Evolutionary conservation across 2,113 vertebrate species (phyloP).

Genomic region (Bubo scandiacus): DNA sequence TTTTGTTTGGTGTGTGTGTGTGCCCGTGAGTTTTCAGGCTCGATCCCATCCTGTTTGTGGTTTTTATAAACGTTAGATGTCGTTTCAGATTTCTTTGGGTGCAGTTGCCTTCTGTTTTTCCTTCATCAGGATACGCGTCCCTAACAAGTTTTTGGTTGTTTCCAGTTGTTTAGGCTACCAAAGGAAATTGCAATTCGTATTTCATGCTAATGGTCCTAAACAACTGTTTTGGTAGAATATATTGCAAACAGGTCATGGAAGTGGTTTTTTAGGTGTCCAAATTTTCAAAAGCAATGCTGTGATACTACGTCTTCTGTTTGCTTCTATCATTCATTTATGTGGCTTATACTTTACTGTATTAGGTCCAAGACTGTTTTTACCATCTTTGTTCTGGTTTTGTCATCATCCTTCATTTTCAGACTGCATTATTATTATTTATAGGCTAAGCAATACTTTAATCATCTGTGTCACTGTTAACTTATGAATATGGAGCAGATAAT

Average conservation of each 20-base stretch:
- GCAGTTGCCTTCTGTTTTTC: background rate
- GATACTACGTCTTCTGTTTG: background rate
- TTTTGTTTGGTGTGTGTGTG: background rate
- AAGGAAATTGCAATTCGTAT: background rate
- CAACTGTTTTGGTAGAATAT: background rate
- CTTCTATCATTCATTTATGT: background rate
- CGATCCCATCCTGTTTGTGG: background rate
- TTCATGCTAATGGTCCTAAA: background rate
- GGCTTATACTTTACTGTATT: background rate
- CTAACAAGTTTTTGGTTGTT: background rate
- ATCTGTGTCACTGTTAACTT: constrained; percentile 65
- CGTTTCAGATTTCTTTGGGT: background rate
- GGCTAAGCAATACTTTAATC: constrained; percentile 67
- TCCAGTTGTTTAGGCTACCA: background rate
- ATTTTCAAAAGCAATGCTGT: background rate
- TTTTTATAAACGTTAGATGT: background rate
- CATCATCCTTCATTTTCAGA: constrained; percentile 61
- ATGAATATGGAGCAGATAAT: constrained; percentile 67
- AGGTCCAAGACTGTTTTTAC: constrained; percentile 7
- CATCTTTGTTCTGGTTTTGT: constrained; percentile 50
- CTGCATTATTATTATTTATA: constrained; percentile 64
- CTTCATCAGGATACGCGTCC: background rate
- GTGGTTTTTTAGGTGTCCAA: background rate
- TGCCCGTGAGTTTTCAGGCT: background rate
- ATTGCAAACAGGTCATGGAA: background rate